Percentiles rank a stretch among this genome's conserved stretches.
phyloP scores from a whole-genome alignment of 2,797 vertebrate species.

The Peromyscus eremicus region DNA sequence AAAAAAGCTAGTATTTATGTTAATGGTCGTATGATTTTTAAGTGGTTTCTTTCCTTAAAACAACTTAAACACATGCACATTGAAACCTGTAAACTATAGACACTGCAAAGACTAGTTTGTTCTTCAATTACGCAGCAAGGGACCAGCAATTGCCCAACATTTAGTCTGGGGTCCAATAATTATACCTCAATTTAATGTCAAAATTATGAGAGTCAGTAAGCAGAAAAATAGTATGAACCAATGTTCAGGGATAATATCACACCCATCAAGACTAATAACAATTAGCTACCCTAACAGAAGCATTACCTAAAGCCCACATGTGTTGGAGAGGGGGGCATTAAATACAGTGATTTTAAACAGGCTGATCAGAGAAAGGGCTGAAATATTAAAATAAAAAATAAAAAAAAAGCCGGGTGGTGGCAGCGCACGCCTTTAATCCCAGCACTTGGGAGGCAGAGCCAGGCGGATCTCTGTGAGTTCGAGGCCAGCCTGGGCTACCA shows the following conservation, averaged over 20 bases:
- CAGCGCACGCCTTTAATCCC: no score
- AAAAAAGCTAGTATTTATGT: no score
- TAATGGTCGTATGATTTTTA: not conserved
- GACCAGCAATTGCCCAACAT: not conserved
- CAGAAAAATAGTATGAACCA: slow-evolving; percentile 7
- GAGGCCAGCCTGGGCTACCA: no score
- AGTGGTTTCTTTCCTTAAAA: not conserved
- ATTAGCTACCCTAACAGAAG: not conserved
- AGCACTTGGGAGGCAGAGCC: no score
- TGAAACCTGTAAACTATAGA: not conserved
- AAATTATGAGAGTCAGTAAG: slow-evolving; percentile 23
- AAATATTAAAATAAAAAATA: not conserved
- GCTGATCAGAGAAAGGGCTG: not conserved
- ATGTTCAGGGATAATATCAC: not conserved
- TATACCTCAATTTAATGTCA: not conserved
- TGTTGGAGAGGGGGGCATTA: not conserved
- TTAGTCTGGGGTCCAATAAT: not conserved
- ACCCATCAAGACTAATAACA: not conserved
- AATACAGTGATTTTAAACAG: not conserved
- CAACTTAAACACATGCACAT: slow-evolving; percentile 31
- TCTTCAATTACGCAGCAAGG: not conserved
- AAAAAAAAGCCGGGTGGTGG: no score
- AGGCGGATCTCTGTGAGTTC: no score
- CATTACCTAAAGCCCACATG: not conserved
- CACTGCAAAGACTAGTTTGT: not conserved